phyloP scores from a whole-genome alignment of 2,113 vertebrate species.

The Grallaria varia region DNA sequence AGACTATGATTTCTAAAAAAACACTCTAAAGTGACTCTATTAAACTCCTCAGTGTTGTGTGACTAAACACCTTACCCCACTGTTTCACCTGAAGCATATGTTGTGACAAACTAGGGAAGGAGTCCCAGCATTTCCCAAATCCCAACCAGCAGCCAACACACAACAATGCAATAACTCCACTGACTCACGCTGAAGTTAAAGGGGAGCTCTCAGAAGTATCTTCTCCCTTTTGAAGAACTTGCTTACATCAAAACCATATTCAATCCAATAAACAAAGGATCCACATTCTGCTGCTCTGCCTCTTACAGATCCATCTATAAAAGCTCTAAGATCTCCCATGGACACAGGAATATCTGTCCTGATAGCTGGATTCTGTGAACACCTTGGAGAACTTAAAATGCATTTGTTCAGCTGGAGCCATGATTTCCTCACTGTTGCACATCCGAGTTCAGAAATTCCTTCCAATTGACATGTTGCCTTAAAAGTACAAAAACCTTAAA shows the following conservation, averaged over 20 bases:
- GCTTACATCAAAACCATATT: not conserved
- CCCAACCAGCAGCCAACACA: not conserved
- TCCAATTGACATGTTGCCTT: not conserved
- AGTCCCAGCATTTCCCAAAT: not conserved
- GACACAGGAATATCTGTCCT: not conserved
- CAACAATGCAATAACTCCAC: not conserved
- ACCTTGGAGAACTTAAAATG: not conserved
- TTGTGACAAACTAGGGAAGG: not conserved
- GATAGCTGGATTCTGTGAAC: not conserved
- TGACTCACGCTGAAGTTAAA: not conserved
- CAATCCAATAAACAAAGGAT: not conserved
- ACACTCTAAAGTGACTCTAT: not conserved
- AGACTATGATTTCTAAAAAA: not conserved
- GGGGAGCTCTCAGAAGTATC: not conserved
- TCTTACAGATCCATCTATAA: not conserved
- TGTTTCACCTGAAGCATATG: not conserved
- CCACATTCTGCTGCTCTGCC: not conserved
- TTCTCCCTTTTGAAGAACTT: not conserved
- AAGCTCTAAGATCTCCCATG: not conserved
- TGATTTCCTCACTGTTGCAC: not conserved
- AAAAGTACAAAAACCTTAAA: not conserved
- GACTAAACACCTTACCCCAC: not conserved
- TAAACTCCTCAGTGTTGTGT: not conserved
- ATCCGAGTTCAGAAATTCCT: not conserved
- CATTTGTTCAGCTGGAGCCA: not conserved